These are phyloP conservation scores for Pseudopleuronectes americanus DNA, from an alignment of 2,797 vertebrate species.

Conservation along the genomic window DNA sequence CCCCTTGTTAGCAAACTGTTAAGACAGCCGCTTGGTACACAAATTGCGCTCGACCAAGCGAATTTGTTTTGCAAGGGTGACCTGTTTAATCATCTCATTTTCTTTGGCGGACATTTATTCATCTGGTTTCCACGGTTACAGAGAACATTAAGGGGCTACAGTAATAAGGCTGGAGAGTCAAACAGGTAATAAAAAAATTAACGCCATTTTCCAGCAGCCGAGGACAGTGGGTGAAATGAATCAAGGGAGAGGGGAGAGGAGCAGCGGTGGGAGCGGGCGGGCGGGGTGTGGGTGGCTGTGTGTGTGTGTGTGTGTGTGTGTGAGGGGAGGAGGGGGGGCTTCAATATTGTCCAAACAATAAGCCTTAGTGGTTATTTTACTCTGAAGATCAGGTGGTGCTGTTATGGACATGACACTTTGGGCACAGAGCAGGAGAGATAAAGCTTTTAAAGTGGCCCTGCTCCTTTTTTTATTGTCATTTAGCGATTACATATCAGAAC, in stretches of 20 bases:
- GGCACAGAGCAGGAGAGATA: conserved; percentile 81
- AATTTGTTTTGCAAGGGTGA: conserved; percentile 99
- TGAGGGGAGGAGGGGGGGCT: conserved; percentile 69
- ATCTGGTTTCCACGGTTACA: conserved; percentile 99
- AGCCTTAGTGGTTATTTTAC: conserved; percentile 86
- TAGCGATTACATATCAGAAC: conserved; percentile 85
- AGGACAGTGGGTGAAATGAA: conserved; percentile 92
- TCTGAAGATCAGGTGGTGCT: conserved; percentile 84
- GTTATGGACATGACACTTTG: conserved; percentile 85
- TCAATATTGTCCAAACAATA: conserved; percentile 89
- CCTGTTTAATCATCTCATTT: conserved; percentile 99
- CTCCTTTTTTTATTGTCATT: conserved; percentile 83
- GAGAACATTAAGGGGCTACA: conserved; percentile 99
- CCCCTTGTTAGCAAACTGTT: conserved; percentile 90
- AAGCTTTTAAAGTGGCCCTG: conserved; percentile 81
- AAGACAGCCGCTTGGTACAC: conserved; percentile 86
- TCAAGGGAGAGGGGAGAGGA: conserved; percentile 85
- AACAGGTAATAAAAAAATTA: conserved; percentile 99
- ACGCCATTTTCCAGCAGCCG: conserved; percentile 94
- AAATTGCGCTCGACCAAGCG: conserved; percentile 89
- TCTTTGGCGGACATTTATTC: conserved; percentile 99
- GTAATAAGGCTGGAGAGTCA: conserved; percentile 99
- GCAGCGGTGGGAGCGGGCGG: conserved; percentile 70
- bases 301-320: too few relatives aligned
- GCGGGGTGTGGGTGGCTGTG: conserved; percentile 37